These are phyloP conservation scores for Antechinus flavipes DNA, from an alignment of 2,113 vertebrate genomes.

Conservation along the genomic window DNA sequence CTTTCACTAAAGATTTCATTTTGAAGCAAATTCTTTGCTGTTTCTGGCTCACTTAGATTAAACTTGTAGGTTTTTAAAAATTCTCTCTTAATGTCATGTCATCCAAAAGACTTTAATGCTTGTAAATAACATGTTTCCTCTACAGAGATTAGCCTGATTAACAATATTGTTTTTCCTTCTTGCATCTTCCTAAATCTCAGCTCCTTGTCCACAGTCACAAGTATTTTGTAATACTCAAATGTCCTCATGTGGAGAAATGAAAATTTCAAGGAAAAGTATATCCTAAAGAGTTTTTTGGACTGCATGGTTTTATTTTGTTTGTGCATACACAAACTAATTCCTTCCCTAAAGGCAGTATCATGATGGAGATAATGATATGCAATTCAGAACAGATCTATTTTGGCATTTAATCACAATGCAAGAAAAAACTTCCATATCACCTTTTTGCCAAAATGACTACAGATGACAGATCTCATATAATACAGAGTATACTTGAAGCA, in stretches of 20 bases:
- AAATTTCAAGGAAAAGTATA: conserved; percentile 26
- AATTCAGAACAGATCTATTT: neutral
- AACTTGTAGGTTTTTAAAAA: neutral
- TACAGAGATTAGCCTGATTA: conserved; percentile 9
- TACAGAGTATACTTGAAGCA: conserved; percentile 25
- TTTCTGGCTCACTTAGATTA: conserved; percentile 7
- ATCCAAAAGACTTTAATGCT: conserved; percentile 28
- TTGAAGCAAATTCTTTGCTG: conserved; percentile 41
- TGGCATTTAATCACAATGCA: neutral
- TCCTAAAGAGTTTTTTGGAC: neutral
- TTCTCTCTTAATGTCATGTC: conserved; percentile 14
- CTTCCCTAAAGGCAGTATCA: conserved; percentile 22
- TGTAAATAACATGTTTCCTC: conserved; percentile 39
- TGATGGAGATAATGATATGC: neutral
- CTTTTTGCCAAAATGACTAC: conserved; percentile 13
- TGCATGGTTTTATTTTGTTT: neutral
- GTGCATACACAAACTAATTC: neutral
- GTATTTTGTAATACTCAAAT: neutral
- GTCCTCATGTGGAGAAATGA: conserved; percentile 17
- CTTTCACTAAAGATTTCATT: conserved; percentile 18
- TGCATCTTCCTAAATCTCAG: neutral
- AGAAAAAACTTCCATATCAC: conserved; percentile 10
- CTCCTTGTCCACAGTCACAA: neutral
- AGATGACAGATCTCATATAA: neutral
- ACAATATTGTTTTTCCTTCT: neutral